phyloP scores from a whole-genome alignment of 1,140 invertebrate species.

The Elysia chlorotica region DNA sequence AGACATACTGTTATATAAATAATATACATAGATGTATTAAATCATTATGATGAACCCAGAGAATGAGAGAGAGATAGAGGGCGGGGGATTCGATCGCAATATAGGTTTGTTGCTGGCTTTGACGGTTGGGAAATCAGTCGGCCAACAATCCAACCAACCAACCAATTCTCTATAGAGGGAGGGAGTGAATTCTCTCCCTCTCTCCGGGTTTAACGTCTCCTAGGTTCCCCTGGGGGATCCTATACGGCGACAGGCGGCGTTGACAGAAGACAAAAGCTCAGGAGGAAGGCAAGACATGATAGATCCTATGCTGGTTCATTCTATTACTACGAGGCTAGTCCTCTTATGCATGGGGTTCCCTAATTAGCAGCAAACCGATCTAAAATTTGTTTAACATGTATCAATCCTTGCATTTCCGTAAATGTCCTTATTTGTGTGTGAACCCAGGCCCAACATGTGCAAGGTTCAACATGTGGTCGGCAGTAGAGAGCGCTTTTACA shows the following conservation, averaged over 20 bases:
- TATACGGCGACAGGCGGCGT: not conserved
- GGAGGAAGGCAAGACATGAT: not conserved
- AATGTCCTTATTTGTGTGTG: not conserved
- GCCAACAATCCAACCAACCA: not conserved
- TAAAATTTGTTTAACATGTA: not conserved
- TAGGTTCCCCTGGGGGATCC: not conserved
- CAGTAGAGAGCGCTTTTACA: constrained; percentile 36
- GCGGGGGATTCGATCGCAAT: not conserved
- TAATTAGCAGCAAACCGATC: not conserved
- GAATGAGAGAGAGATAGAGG: not conserved
- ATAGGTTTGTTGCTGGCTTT: not conserved
- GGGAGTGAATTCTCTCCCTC: not conserved
- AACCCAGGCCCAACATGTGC: constrained; percentile 41
- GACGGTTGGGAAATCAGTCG: not conserved
- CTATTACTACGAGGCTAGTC: not conserved
- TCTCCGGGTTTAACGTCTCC: not conserved
- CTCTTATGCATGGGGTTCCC: not conserved
- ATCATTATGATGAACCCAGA: not conserved
- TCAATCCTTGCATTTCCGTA: not conserved
- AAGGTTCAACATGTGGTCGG: constrained; percentile 36
- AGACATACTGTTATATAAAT: not conserved
- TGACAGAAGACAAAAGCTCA: too few species aligned
- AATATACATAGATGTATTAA: not conserved
- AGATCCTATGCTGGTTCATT: not conserved
- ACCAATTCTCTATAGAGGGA: not conserved